Evolutionary conservation across 2,888 invertebrate genomes (phyloP).

Genomic region (Tholera decimalis): DNA sequence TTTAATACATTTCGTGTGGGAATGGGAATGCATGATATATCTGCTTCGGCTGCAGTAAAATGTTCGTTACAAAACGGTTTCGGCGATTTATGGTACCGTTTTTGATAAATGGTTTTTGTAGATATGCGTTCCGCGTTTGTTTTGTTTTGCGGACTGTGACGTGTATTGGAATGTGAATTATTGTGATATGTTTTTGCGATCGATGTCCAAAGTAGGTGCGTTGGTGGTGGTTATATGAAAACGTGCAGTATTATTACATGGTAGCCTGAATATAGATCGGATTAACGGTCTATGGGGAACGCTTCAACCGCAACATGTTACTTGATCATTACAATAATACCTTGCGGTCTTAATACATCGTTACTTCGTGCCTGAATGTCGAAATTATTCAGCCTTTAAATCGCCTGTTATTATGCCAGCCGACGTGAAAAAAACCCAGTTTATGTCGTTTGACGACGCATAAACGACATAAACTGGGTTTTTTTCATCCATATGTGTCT

Average conservation of each 20-base stretch:
- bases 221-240: conserved; percentile 1
- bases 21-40: conserved; percentile 47
- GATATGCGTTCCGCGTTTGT: conserved; percentile 49
- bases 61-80: conserved; percentile 56
- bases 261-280: conserved; percentile 6
- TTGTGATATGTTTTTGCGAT: conserved; percentile 38
- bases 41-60: conserved; percentile 39
- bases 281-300: conserved; percentile 15
- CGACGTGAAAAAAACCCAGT: too few relatives aligned
- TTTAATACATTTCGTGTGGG: conserved; percentile 46
- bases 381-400: background rate
- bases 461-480: conserved; percentile 1
- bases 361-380: conserved; percentile 27
- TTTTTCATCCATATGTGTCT: background rate
- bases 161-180: conserved; percentile 45
- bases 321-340: conserved; percentile 23
- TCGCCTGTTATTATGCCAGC: background rate
- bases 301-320: conserved; percentile 45
- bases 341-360: conserved; percentile 36
- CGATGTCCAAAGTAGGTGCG: conserved; percentile 8
- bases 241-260: conserved; percentile 15
- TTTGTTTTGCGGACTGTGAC: conserved; percentile 49
- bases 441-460: background rate
- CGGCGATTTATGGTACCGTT: conserved; percentile 54
- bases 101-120: conserved; percentile 59